A percentile compares a stretch with the other conserved stretches of the same genome.
These are phyloP conservation scores for Plagiodera versicolora DNA, from an alignment of 2,888 invertebrate species.

Conservation along the genomic window DNA sequence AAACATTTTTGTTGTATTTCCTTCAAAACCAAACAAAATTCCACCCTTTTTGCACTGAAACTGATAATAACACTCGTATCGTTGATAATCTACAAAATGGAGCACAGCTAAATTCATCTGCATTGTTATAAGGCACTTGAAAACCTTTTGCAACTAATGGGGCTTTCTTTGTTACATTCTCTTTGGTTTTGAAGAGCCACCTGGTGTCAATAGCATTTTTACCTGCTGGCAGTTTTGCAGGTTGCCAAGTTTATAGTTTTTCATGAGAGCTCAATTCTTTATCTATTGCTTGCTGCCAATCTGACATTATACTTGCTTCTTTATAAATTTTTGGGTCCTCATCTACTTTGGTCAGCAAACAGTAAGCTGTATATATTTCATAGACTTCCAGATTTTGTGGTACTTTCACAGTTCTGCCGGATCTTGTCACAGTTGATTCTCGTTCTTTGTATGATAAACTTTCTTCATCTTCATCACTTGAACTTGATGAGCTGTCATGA, in stretches of 20 bases:
- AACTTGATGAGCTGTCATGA: not conserved
- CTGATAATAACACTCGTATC: conserved; percentile 1
- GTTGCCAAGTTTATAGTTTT: conserved; percentile 14
- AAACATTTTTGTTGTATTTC: no score
- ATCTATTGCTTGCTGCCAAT: conserved; percentile 10
- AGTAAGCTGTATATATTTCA: conserved; percentile 24
- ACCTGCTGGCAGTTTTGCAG: conserved; percentile 15
- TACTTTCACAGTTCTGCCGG: conserved; percentile 21
- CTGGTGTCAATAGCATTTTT: conserved; percentile 11
- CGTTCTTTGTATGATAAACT: not conserved
- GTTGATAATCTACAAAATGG: conserved; percentile 17
- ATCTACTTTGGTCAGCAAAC: conserved; percentile 6
- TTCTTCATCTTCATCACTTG: conserved; percentile 1
- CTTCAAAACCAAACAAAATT: no score
- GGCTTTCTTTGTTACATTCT: conserved; percentile 23
- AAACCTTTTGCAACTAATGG: conserved; percentile 23
- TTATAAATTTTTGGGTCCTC: conserved; percentile 12
- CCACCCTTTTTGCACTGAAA: conserved; percentile 8
- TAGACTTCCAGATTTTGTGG: conserved; percentile 20
- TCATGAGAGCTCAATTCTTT: conserved; percentile 13
- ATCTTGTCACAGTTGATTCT: conserved; percentile 4
- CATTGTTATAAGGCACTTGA: conserved; percentile 14
- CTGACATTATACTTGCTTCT: conserved; percentile 1
- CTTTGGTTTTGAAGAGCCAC: conserved; percentile 32
- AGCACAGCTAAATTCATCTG: conserved; percentile 14